Evolutionary conservation across 2,113 vertebrate species (phyloP).

Genomic region (Psilopogon haemacephalus): DNA sequence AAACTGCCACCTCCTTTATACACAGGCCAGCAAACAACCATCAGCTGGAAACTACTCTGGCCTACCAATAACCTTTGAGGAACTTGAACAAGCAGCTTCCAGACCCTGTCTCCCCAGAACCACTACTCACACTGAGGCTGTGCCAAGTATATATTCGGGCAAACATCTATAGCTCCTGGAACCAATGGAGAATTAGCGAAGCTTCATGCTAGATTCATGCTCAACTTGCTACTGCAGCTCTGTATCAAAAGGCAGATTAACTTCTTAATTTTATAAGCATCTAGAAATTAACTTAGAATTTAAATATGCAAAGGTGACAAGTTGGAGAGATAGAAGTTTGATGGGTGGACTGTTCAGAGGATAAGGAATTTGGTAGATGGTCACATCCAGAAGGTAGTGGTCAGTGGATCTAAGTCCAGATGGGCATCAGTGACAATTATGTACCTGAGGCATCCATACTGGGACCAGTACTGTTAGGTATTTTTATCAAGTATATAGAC

Average conservation of each 20-base stretch:
- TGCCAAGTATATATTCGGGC: background rate
- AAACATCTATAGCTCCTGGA: background rate
- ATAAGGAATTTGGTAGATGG: no score
- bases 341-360: no score
- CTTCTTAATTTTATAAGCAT: conserved; percentile 5
- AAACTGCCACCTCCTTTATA: background rate
- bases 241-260: background rate
- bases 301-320: background rate
- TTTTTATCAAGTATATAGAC: no score
- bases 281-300: conserved; percentile 32
- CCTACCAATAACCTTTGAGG: background rate
- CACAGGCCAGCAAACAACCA: background rate
- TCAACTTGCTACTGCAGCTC: background rate
- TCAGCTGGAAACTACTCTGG: background rate
- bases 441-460: no score
- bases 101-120: background rate
- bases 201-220: background rate
- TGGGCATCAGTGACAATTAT: no score
- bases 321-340: no score
- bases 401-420: no score
- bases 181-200: background rate
- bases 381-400: no score
- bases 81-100: background rate
- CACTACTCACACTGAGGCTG: background rate
- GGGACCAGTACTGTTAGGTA: no score